Base-by-base conservation (phyloP, 2,797 vertebrate species). In the Gymnodraco acuticeps region DNA sequence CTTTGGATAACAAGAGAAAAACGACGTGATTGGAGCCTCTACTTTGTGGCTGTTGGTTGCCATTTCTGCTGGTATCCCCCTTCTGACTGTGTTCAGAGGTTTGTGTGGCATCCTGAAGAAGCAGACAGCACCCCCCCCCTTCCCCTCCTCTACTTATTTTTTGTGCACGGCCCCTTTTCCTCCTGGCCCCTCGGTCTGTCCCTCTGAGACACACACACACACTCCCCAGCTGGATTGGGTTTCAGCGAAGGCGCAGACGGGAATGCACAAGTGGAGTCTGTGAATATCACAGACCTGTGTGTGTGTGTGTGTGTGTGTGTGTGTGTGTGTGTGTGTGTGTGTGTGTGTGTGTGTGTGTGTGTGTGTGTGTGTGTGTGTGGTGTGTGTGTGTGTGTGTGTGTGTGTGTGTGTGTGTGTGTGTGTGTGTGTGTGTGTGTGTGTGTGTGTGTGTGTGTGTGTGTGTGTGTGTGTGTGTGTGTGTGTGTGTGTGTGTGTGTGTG, bases 231-330 rank as follows among this genome's bases (percentile, higher is more conserved):
- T 50, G 76, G 88, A 86, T 95, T 89, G 88, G 86, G 88, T 95
- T 95, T 94, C 94, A 93, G 86, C 75, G 66, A 86, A 89, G 88
- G 87, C 84, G 53, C 88, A 90, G 93, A 91, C 89, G 87, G 89
- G 93, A 94, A 94, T 93, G 92, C 91, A 87, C 91, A 92, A 93
- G 90, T 93, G 94, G 88, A 90, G 87, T 62, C 90, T 86, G 85
- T 87, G 92, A 94, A 92, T 92, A 90, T 93, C 84, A 48, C 79
- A 77, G 79, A 83, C 91, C 87, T 91, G 84, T 88, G 77, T 76
- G 64, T 79, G 76, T 69, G 61, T 82, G 42, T 76, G 38, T 77
- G 58, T 74, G 61, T 41, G 19, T 10, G 50, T 80, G 31, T 31
- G 31, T 86, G 74, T 73, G 64, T 78, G 75, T 76, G 64, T 79